These are phyloP conservation scores for Idaea biselata DNA, from an alignment of 2,888 invertebrate genomes.

Conservation along the genomic window DNA sequence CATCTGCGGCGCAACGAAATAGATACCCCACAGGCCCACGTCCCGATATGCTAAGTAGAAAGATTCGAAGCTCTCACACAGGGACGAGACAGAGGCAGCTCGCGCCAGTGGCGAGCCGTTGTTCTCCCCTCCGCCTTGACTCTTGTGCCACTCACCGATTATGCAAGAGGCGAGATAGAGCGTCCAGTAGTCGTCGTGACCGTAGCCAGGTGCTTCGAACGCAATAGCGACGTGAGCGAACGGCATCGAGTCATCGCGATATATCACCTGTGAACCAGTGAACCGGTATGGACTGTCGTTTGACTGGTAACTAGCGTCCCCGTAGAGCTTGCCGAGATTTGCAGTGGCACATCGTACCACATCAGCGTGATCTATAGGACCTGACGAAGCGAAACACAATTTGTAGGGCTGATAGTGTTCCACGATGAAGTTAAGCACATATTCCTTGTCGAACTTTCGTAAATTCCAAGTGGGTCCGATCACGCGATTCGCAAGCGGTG, in stretches of 20 bases:
- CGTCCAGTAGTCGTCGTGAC: constrained; percentile 49
- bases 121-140: constrained; percentile 45
- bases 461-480: constrained; percentile 86
- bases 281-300: constrained; percentile 39
- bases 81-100: constrained; percentile 41
- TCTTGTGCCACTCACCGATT: constrained; percentile 63
- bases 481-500: constrained; percentile 58
- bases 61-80: constrained; percentile 62
- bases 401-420: constrained; percentile 69
- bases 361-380: constrained; percentile 83
- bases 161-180: constrained; percentile 56
- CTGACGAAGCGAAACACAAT: constrained; percentile 87
- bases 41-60: constrained; percentile 67
- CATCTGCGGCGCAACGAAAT: constrained; percentile 53
- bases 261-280: constrained; percentile 40
- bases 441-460: constrained; percentile 64
- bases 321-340: constrained; percentile 69
- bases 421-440: constrained; percentile 40
- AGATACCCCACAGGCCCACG: constrained; percentile 73
- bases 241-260: constrained; percentile 63
- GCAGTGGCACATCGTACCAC: constrained; percentile 80
- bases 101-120: constrained; percentile 50
- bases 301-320: constrained; percentile 21
- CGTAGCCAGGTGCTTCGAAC: constrained; percentile 66
- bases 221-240: constrained; percentile 66